These are phyloP conservation scores for Manis crassicaudata DNA, from an alignment of 2,797 vertebrate species.

Conservation along the genomic window DNA sequence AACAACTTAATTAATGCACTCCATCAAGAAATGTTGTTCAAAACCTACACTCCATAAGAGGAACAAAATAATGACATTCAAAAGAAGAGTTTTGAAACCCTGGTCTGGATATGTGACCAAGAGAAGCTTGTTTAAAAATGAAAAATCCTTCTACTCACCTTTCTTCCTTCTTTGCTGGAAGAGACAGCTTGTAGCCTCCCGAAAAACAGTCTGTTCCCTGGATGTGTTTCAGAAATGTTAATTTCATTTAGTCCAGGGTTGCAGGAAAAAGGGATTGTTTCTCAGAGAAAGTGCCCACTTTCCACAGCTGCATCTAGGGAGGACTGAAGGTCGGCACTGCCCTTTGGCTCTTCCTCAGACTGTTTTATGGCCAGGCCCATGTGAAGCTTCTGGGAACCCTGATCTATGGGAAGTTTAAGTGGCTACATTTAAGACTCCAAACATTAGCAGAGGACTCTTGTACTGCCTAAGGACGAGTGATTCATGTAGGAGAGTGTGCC, in stretches of 20 bases:
- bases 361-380: background rate
- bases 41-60: background rate
- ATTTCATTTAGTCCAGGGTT: background rate
- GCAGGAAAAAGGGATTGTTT: background rate
- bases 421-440: background rate
- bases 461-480: background rate
- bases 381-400: background rate
- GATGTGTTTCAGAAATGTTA: conserved; percentile 38
- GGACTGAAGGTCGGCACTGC: background rate
- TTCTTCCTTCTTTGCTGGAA: background rate
- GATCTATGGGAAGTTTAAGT: background rate
- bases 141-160: background rate
- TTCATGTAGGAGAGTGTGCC: background rate
- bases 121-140: background rate
- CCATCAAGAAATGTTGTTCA: background rate
- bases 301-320: background rate
- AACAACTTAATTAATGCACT: background rate
- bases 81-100: background rate
- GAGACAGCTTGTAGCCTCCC: background rate
- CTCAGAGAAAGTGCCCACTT: background rate
- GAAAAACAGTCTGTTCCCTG: background rate
- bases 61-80: background rate
- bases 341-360: background rate
- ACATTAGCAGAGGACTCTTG: background rate
- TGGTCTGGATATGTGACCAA: background rate